Base-by-base conservation (phyloP, 2,888 invertebrate species). In the Tanypteryx hageni region DNA sequence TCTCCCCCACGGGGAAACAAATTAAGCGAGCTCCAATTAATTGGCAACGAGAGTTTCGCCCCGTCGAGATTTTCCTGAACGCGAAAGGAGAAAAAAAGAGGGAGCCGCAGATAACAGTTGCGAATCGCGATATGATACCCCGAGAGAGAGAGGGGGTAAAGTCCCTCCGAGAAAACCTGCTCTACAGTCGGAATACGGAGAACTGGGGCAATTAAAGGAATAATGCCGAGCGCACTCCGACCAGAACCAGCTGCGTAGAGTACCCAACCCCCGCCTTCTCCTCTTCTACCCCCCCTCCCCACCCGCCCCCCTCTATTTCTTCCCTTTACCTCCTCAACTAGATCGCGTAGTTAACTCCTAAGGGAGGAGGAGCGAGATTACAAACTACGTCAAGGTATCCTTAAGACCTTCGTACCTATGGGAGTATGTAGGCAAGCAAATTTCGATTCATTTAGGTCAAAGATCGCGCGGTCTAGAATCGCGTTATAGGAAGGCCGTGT, bases 111-210 rank as follows among this genome's bases (percentile, higher is more conserved):
- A 18, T 13, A 68, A 22, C 76, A 27, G 76, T 76, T 27, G 76
- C 76, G 76, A 76, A 27, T 76, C 18, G 76, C 27, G 76, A 76
- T 76, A 76, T 76, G 76, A 76, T 76, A 76, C 27, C 76, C 76
- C 18, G 76, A 22, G 22, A 27, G 76, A 13, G 16, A 44, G 44
- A 44, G 44, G 5, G 44, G 44, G 44, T 44, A 44, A 44, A 18
- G 64, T 76, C 76, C 27, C 27, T 27, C 11, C 76, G 76, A 76
- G 76, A 22, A 76, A 76, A 76, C 76, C 27, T n/a, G 76, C 76
- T 27, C 76, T 76, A 22, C 22, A 76, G 76, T 76, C 11, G 16
- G 76, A 76, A 76, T 76, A 76, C 76, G 11, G 22, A 76, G 76
- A 76, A 76, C 76, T 76, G 76, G 27, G 27, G 22, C 76, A 76